Percentiles rank a stretch among this genome's conserved stretches.
Conservation (phyloP, 2,113 vertebrate genomes). For the Thunnus thynnus region DNA sequence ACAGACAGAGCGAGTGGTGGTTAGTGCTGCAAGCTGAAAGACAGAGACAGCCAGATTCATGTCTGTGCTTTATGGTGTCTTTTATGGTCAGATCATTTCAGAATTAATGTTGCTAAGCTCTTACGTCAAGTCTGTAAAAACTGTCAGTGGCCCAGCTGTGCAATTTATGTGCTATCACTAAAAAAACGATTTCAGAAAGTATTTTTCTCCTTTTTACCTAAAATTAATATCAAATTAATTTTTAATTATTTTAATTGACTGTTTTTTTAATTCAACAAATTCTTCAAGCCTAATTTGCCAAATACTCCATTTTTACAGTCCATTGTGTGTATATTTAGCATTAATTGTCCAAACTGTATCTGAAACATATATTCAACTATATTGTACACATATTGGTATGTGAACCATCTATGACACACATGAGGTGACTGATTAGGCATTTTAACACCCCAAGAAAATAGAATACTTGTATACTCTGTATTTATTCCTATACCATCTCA, state of each 20-base stretch:
- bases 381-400: conserved; percentile 27
- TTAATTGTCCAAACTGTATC: too few relatives aligned
- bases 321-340: conserved; percentile 2
- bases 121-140: conserved; percentile 33
- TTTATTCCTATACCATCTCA: neutral
- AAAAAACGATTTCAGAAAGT: conserved; percentile 31
- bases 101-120: conserved; percentile 45
- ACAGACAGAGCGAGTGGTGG: conserved; percentile 69
- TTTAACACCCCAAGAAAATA: neutral
- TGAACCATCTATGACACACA: conserved; percentile 4
- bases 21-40: conserved; percentile 76
- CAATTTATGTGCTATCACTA: conserved; percentile 32
- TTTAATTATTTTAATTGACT: neutral
- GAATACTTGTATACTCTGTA: too few relatives aligned
- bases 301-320: neutral
- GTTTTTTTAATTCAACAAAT: conserved; percentile 13
- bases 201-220: conserved; percentile 23
- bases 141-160: conserved; percentile 13
- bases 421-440: neutral
- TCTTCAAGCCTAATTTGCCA: conserved; percentile 3
- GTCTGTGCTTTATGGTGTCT: conserved; percentile 46
- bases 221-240: conserved; percentile 10
- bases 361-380: neutral
- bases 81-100: conserved; percentile 54
- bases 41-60: conserved; percentile 62